Evolutionary conservation across 2,797 vertebrate species (phyloP).

Genomic region (Rhincodon typus): DNA sequence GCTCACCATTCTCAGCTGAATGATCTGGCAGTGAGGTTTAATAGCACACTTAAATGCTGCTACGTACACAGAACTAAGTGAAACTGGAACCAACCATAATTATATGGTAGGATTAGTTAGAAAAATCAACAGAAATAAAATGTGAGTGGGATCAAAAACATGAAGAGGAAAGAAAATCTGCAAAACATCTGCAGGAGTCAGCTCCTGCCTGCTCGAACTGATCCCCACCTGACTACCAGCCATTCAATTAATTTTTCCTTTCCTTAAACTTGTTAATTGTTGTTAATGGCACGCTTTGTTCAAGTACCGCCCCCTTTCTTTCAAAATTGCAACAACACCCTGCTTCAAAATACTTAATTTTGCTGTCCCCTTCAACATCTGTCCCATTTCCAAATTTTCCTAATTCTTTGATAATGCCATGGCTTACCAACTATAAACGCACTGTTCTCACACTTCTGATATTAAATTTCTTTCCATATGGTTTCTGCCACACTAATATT

Average conservation of each 20-base stretch:
- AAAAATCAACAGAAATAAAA: conserved; percentile 27
- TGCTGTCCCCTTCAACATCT: neutral
- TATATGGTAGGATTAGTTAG: neutral
- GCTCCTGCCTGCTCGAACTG: neutral
- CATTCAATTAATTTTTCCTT: neutral
- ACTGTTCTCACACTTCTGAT: neutral
- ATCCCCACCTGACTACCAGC: neutral
- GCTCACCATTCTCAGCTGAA: neutral
- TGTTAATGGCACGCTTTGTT: neutral
- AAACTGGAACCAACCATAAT: conserved; percentile 20
- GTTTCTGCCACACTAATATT: neutral
- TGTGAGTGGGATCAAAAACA: neutral
- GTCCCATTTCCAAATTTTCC: neutral
- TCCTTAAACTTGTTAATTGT: neutral
- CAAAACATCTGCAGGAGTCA: neutral
- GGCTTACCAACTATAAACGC: neutral
- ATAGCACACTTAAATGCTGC: neutral
- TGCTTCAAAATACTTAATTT: neutral
- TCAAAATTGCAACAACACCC: too few relatives aligned
- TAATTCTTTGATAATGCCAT: neutral
- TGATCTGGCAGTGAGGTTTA: neutral
- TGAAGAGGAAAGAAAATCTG: neutral
- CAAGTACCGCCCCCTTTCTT: neutral
- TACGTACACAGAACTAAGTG: neutral
- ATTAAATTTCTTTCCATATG: neutral